Base-by-base conservation (phyloP, 2,888 invertebrate species). In the Yponomeuta cagnagella region DNA sequence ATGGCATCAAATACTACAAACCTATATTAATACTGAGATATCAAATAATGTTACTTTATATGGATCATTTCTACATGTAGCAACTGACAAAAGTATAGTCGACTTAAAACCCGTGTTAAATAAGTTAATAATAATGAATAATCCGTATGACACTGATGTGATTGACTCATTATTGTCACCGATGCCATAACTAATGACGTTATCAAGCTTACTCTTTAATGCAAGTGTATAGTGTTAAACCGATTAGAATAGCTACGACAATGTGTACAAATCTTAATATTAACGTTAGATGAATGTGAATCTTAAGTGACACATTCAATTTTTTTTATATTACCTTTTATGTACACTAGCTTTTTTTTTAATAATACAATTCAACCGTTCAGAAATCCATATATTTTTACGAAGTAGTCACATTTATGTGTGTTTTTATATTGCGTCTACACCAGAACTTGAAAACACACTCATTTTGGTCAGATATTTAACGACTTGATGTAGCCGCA, bases 11-110 rank as follows among this genome's bases (percentile, higher is more conserved):
- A 83, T 77, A 83, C 83, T 89, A 89, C 77, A 82, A 81, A 85
- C 79, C 86, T 87, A 86, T 75, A 78, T 75, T 89, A 89, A 89
- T 89, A 89, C 89, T 89, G 89, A 85, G 84, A 82, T 82, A 82
- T 83, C 79, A 23, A 64, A 64, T 64, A 9, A 64, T 64, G 64
- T 31, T 31, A 64, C 10, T 64, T 64, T 64, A 64, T 64, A 64
- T 64, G 52, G 52, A 58, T 58, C 15, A 2, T 12, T 58, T 10
- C 3, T 15, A 58, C 5, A 58, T 4, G 52, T 58, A 58, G 52
- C 15, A 58, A 58, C 12, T 15, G 52, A 9, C 52, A 58, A 12
- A 15, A 12, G 12, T 58, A 15, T 15, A 15, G 15, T 58, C 52
- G 52, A 12, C 52, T 15, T 58, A 58, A 43, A 67, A 67, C 67